A percentile compares a stretch with the other conserved stretches of the same genome.
Evolutionary conservation across 2,113 vertebrate species (phyloP).

Genomic region (Toxostoma redivivum): DNA sequence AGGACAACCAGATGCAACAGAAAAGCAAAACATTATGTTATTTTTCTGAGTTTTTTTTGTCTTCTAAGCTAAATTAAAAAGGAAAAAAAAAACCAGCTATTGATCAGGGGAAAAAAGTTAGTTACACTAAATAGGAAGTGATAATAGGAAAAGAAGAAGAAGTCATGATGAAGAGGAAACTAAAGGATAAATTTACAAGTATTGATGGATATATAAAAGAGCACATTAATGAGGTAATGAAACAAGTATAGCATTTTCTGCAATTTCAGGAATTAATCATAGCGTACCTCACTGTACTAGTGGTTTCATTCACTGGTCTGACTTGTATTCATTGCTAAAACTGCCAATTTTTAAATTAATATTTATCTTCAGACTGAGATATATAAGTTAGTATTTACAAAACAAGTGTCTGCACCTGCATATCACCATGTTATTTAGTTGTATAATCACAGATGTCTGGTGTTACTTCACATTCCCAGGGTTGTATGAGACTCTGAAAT

Average conservation of each 20-base stretch:
- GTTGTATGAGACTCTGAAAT: not conserved
- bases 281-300: not conserved
- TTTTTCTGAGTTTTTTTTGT: not conserved
- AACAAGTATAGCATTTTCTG: not conserved
- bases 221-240: not conserved
- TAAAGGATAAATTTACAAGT: not conserved
- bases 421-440: not conserved
- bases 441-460: not conserved
- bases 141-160: not conserved
- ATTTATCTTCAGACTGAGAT: not conserved
- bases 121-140: not conserved
- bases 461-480: not conserved
- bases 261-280: not conserved
- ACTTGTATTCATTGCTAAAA: not conserved
- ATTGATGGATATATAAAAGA: not conserved
- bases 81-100: not conserved
- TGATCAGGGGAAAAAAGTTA: not conserved
- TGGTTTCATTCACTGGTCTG: not conserved
- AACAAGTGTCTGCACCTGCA: not conserved
- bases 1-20: fast-evolving
- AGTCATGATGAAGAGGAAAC: not conserved
- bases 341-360: not conserved
- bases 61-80: not conserved
- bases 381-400: not conserved
- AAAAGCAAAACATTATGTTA: not conserved